Evolutionary conservation across 2,797 vertebrate species (phyloP).

Genomic region (Mallotus villosus): DNA sequence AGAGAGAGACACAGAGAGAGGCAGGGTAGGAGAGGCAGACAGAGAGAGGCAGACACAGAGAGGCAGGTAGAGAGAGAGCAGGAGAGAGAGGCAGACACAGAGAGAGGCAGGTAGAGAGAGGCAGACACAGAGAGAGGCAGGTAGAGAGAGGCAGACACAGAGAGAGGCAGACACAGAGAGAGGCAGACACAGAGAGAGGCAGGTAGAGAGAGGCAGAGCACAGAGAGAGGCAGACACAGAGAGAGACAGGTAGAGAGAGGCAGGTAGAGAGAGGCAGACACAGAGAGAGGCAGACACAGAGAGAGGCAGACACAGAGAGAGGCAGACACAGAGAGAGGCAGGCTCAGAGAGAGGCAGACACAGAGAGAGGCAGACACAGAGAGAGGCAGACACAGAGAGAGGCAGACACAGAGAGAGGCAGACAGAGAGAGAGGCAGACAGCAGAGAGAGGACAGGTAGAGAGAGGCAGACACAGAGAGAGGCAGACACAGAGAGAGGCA

Average conservation of each 20-base stretch:
- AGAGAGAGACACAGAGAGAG: too few species aligned
- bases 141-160: slow-evolving; percentile 48
- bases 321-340: too few species aligned
- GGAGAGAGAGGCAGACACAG: slow-evolving; percentile 27
- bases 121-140: too few species aligned
- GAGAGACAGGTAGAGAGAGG: too few species aligned
- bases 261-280: slow-evolving; percentile 50
- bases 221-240: slow-evolving; percentile 33
- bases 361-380: too few species aligned
- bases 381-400: slow-evolving; percentile 40
- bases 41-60: slow-evolving; percentile 44
- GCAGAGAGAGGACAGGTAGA: slow-evolving; percentile 36
- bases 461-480: too few species aligned
- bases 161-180: neutral
- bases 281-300: neutral
- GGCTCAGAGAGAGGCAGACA: too few species aligned
- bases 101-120: slow-evolving; percentile 39
- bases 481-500: too few species aligned
- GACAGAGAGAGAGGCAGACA: slow-evolving; percentile 46
- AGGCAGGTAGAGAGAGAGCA: neutral
- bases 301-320: slow-evolving; percentile 39
- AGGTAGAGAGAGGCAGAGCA: too few species aligned
- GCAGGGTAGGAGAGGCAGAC: too few species aligned
- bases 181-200: slow-evolving; percentile 43
- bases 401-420: neutral